A percentile compares a stretch with the other conserved stretches of the same genome.
These are phyloP conservation scores for Rattus norvegicus DNA, from an alignment of 2,113 vertebrate species.

Conservation along the genomic window GRCr8 NC_086023.1:152956001-152956500, in stretches of 20 bases:
- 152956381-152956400: neutral
- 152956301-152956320: neutral
- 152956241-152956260: neutral
- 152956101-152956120: neutral
- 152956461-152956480: neutral
- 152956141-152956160: neutral
- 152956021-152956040: neutral
- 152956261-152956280: neutral
- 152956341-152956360: neutral
- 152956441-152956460: neutral
- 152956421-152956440: neutral
- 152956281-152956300: neutral
- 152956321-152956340: neutral
- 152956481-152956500: neutral
- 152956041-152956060: neutral
- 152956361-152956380: neutral
- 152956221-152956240: neutral
- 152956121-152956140: neutral
- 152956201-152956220: neutral
- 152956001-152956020: neutral
- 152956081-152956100: neutral
- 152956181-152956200: neutral
- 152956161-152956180: neutral
- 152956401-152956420: neutral
- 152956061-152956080: neutral